Evolutionary conservation across 2,113 vertebrate species (phyloP), one percentile per base, ranked within the genome.

Genomic region (Porphyrio hochstetteri): DNA sequence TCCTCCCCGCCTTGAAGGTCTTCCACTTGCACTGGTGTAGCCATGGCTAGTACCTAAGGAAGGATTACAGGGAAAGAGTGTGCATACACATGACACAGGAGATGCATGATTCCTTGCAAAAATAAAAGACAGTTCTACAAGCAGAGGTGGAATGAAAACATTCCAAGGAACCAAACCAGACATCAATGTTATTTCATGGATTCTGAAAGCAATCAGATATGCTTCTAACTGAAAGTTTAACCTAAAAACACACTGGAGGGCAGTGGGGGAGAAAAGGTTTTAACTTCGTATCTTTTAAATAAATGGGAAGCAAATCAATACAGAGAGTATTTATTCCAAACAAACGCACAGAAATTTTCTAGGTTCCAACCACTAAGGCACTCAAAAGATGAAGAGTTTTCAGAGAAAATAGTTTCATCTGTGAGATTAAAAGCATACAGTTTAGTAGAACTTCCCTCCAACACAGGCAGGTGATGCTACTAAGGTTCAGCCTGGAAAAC

Each of bases 1-100:
- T 29, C 97, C 97, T n/a, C 98, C 93, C 3, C 97, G 90, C 72
- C 97, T 94, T 12, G 97, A 97, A 40, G 98, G 76, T 60, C 98
- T 98, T 64, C 96, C 79, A 17, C 98, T 93, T 20, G 97, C 97
- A 90, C 97, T 95, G 83, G 77, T 72, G 91, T 97, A 98, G 53
- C 98, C 98, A 82, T 97, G 97, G 82, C 92, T 95, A 35, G 95
- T 85, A 84, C 97, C 98, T 98, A 94, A 77, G 79, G 96, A 36
- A 36, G 65, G 65, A 52, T 88, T 16, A 82, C 20, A 94, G 69
- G 44, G 74, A 70, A 87, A 78, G 24, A 31, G 27, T 3, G 23
- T n/a, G 16, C 18, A 19, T 8, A 9, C 5, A 72, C 6, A 2
- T 24, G 55, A 36, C 77, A 63, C 21, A 48, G 55, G 83, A 28